Evolutionary conservation across 1,140 invertebrate genomes (phyloP).

Genomic region (Drosophila trapezifrons): DNA sequence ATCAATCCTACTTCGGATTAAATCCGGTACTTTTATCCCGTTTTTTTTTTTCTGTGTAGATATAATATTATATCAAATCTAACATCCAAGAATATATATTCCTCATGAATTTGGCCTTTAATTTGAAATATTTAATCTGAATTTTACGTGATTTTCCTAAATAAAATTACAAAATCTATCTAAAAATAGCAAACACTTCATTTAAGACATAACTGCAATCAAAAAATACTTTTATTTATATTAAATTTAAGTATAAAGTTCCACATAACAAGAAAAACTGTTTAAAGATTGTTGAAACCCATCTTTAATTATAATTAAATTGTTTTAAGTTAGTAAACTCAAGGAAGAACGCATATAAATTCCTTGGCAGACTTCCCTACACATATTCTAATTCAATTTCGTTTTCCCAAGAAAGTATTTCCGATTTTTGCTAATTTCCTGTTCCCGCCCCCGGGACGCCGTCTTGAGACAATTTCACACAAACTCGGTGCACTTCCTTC

Average conservation of each 20-base stretch:
- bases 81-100: no score
- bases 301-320: neutral
- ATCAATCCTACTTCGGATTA: no score
- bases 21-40: no score
- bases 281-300: neutral
- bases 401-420: conserved; percentile 17
- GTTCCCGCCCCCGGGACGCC: conserved; percentile 10
- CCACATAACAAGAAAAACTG: no score
- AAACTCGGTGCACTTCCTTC: conserved; percentile 71
- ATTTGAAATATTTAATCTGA: no score
- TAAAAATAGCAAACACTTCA: rapidly evolving
- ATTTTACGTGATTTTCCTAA: no score
- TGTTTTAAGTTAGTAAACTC: neutral
- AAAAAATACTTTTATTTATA: no score
- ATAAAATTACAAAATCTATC: neutral
- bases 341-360: neutral
- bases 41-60: no score
- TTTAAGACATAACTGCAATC: neutral
- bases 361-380: neutral
- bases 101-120: no score
- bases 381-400: conserved; percentile 26
- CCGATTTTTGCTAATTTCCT: conserved; percentile 42
- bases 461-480: conserved; percentile 41
- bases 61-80: no score
- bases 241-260: no score